Evolutionary conservation across 2,888 invertebrate species (phyloP).

Genomic region (Rhagophthalmus giganteus): DNA sequence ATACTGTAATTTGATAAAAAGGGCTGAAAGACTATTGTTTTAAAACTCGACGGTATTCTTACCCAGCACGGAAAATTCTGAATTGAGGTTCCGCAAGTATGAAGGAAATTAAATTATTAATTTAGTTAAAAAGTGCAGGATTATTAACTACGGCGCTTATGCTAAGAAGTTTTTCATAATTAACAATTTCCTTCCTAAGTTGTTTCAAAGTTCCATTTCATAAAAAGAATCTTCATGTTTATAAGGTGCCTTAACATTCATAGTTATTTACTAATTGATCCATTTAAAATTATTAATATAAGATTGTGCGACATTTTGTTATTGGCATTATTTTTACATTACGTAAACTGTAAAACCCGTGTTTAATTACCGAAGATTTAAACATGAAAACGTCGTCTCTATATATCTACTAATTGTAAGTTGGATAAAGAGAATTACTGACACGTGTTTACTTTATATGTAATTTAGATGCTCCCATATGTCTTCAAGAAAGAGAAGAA

Average conservation of each 20-base stretch:
- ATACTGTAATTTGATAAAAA: conserved; percentile 34
- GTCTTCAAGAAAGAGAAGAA: conserved; percentile 76
- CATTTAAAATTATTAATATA: conserved; percentile 25
- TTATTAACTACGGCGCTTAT: conserved; percentile 35
- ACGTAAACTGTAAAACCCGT: conserved; percentile 3
- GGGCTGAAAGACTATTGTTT: conserved; percentile 25
- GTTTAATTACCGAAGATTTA: too few species aligned
- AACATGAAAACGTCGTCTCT: too few species aligned
- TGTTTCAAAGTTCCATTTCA: conserved; percentile 22
- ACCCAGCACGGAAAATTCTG: conserved; percentile 22
- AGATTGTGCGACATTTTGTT: conserved; percentile 8
- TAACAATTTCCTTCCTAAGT: conserved; percentile 30
- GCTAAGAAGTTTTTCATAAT: conserved; percentile 38
- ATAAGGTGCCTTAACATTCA: conserved; percentile 18
- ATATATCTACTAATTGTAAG: too few species aligned
- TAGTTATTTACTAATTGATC: conserved; percentile 13
- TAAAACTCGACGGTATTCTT: conserved; percentile 25
- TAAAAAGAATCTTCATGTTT: conserved; percentile 23
- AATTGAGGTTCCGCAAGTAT: conserved; percentile 32
- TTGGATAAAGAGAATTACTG: too few species aligned
- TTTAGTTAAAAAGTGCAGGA: conserved; percentile 44
- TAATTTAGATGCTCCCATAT: conserved; percentile 76
- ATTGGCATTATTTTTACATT: not conserved
- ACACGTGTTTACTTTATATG: too few species aligned
- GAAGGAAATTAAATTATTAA: conserved; percentile 44